Evolutionary conservation across 1,140 invertebrate genomes (phyloP).

Genomic region (Berghia stephanieae): DNA sequence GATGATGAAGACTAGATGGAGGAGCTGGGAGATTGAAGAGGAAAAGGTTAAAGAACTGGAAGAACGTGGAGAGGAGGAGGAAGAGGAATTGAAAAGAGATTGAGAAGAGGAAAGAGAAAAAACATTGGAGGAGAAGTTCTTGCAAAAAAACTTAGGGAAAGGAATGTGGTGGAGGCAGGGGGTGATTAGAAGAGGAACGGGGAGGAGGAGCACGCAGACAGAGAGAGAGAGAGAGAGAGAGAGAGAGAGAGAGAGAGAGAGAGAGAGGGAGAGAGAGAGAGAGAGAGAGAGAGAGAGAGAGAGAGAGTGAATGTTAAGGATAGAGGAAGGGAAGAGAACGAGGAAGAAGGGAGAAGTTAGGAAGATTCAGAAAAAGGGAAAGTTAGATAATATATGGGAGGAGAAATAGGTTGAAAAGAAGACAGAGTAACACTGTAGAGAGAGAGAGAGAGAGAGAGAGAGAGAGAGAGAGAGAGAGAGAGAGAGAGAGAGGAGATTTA

Average conservation of each 20-base stretch:
- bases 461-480: neutral
- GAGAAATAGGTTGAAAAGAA: neutral
- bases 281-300: too few species aligned
- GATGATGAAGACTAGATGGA: neutral
- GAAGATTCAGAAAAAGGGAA: neutral
- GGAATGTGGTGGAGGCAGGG: neutral
- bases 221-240: neutral
- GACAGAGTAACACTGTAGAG: neutral
- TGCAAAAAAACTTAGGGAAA: neutral
- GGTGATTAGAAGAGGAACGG: neutral
- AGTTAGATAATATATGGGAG: neutral
- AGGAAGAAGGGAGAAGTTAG: neutral
- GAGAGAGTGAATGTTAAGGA: neutral
- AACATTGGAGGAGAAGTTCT: neutral
- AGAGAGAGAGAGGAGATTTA: neutral
- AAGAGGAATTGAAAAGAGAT: neutral
- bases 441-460: too few species aligned
- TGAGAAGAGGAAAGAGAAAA: slow-evolving; percentile 3
- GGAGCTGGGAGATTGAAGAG: neutral
- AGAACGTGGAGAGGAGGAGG: neutral
- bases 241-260: slow-evolving; percentile 20
- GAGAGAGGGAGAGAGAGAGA: neutral
- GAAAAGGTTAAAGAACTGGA: neutral
- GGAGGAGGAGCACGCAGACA: neutral
- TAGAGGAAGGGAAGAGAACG: neutral